Evolutionary conservation across 2,113 vertebrate genomes (phyloP), one percentile per base, ranked within the genome.

Genomic region (Myrmecophaga tridactyla): DNA sequence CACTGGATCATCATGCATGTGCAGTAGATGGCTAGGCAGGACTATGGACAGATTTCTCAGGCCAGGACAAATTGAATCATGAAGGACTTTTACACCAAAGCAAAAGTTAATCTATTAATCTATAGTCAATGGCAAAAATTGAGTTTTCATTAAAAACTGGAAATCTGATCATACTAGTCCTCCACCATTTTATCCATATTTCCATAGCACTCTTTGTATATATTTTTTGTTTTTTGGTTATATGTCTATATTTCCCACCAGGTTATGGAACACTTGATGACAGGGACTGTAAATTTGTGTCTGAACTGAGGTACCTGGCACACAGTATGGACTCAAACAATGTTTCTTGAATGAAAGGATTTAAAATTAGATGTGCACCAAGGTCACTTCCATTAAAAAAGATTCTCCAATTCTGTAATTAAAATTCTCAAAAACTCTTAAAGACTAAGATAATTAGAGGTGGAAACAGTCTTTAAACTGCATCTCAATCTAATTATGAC

Each of bases 111-210:
- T 46, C 46, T 53, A 20, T 46, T 92, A n/a, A 51, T 62, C 56
- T 25, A 58, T 39, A 89, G 34, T 4, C 27, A 31, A 29, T 43
- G 31, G 4, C 25, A 82, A 82, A 31, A 65, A 75, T 5, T 21
- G 23, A 76, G 69, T 18, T 86, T 82, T 89, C 41, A 58, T 76
- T 94, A 92, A n/a, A 70, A 85, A 76, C 81, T 48, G 15, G 81
- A 87, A 65, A 39, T 88, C 4, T 41, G 27, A 20, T 41, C 39
- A 67, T 31, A 41, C 6, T 46, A 29, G 31, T 53, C 17, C 17
- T 4, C 15, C 51, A 36, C 36, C 13, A 58, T 11, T 65, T 48
- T 78, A n/a, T 67, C 20, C 11, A 29, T 41, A 18, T 1, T 1
- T 53, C 14, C 60, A 5, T 36, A 51, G 6, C 31, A 12, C 0